Percentiles rank a stretch among this genome's conserved stretches.
phyloP scores from a whole-genome alignment of 2,113 vertebrate species.

The Scomber colias region DNA sequence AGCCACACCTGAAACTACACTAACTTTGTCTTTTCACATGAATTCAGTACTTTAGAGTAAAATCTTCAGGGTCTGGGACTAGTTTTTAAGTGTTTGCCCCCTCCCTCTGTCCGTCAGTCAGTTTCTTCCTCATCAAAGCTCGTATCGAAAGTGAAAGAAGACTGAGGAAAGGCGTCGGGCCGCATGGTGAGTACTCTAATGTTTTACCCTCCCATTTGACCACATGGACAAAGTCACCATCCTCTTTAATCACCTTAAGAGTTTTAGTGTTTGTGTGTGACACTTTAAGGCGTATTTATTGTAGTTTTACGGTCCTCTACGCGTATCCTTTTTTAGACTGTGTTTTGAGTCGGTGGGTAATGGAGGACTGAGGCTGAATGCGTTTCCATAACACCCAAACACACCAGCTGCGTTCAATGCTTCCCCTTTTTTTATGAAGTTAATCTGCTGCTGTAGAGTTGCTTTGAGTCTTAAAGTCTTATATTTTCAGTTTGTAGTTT shows the following conservation, averaged over 20 bases:
- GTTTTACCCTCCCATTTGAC: slow-evolving; percentile 24
- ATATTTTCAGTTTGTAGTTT: no score
- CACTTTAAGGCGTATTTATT: background rate
- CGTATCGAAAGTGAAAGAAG: slow-evolving; percentile 48
- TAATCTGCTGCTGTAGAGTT: no score
- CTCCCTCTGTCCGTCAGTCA: fast-evolving
- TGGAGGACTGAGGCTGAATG: background rate
- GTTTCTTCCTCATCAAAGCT: background rate
- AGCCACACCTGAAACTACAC: background rate
- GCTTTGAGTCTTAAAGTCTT: no score
- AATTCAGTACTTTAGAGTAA: fast-evolving
- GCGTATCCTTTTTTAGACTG: background rate
- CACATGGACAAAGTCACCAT: background rate
- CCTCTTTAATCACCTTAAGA: fast-evolving
- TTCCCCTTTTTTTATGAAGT: background rate
- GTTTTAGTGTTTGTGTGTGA: fast-evolving
- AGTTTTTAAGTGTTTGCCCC: no score
- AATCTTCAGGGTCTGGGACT: background rate
- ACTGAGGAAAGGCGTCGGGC: fast-evolving
- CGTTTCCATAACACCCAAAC: slow-evolving; percentile 36
- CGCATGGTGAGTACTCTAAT: background rate
- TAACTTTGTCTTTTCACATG: no score
- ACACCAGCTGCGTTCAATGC: slow-evolving; percentile 9
- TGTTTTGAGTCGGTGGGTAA: background rate
- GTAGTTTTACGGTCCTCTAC: background rate